Evolutionary conservation across 2,113 vertebrate genomes (phyloP).

Genomic region (Proterorhinus semilunaris): DNA sequence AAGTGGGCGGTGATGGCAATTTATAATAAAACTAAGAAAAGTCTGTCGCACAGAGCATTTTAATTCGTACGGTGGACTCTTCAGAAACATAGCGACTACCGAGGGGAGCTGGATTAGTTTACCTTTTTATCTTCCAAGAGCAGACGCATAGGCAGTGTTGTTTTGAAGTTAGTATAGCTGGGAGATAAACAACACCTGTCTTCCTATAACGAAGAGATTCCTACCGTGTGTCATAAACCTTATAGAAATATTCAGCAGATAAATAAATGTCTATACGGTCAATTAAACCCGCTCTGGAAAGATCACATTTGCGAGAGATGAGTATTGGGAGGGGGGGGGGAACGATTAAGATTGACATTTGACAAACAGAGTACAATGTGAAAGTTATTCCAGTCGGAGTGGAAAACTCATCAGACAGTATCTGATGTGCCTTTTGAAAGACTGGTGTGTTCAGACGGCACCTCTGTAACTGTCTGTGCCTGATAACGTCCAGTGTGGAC

Average conservation of each 20-base stretch:
- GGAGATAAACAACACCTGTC: not conserved
- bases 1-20: too few relatives aligned
- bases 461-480: conserved; percentile 11
- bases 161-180: too few relatives aligned
- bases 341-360: conserved; percentile 6
- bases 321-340: too few relatives aligned
- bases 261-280: conserved; percentile 1
- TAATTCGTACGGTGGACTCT: too few relatives aligned
- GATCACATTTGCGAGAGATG: not conserved
- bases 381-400: conserved; percentile 18
- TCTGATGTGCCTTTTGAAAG: conserved; percentile 23
- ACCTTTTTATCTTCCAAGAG: too few relatives aligned
- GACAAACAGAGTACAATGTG: not conserved
- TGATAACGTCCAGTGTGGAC: conserved; percentile 28
- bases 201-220: not conserved
- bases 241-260: not conserved
- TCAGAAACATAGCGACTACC: too few relatives aligned
- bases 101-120: too few relatives aligned
- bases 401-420: conserved; percentile 32
- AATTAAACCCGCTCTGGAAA: conserved; percentile 19
- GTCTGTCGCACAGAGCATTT: too few relatives aligned
- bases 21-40: too few relatives aligned
- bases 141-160: too few relatives aligned
- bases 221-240: not conserved
- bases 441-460: not conserved